These are phyloP conservation scores for Drosophila mimica DNA, from an alignment of 2,888 invertebrate genomes.

Conservation along the genomic window DNA sequence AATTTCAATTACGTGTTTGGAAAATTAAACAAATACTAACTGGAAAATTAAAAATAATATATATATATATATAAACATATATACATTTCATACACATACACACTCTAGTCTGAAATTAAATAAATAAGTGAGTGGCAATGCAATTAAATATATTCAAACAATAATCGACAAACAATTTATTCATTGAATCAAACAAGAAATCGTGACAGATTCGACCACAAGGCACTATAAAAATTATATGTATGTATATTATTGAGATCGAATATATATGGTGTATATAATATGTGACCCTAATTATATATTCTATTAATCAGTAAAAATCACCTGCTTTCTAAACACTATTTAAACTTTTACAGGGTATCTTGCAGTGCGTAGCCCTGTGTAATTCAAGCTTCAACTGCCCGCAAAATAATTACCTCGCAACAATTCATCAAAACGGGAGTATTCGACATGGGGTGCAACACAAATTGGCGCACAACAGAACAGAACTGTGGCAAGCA, in stretches of 20 bases:
- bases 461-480: conserved; percentile 20
- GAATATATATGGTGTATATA: background rate
- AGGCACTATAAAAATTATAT: background rate
- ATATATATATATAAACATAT: background rate
- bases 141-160: conserved; percentile 10
- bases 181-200: conserved; percentile 1
- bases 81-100: background rate
- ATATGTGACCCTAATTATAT: too few species aligned
- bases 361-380: background rate
- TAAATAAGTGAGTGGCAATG: conserved; percentile 15
- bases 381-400: conserved; percentile 17
- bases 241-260: background rate
- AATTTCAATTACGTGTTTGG: conserved; percentile 65
- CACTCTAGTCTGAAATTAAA: background rate
- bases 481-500: conserved; percentile 15
- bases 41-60: conserved; percentile 19
- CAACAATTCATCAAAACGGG: conserved; percentile 54
- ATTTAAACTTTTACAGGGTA: background rate
- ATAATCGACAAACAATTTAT: conserved; percentile 9
- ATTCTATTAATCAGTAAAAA: background rate
- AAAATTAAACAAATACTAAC: conserved; percentile 35
- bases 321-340: background rate
- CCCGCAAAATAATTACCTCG: conserved; percentile 63
- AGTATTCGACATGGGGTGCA: conserved; percentile 17
- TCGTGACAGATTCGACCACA: too few species aligned